A percentile compares a stretch with the other conserved stretches of the same genome.
Evolutionary conservation across 35 echinoderm and acorn worm genomes (phyloP).

Genomic region (Acanthaster planci): DNA sequence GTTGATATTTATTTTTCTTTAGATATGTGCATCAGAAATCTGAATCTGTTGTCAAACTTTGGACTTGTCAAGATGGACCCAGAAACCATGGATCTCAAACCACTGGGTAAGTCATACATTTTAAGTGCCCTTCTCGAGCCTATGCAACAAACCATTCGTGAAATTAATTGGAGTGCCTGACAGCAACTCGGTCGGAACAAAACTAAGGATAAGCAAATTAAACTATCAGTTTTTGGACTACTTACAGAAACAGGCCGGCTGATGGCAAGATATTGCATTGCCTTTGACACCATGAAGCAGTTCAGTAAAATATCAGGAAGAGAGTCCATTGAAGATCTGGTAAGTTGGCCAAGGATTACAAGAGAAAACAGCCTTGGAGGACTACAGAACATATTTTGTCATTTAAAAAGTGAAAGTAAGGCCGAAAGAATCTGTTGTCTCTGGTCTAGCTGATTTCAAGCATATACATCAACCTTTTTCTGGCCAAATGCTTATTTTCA

Average conservation of each 20-base stretch:
- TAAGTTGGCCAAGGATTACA: constrained; percentile 31
- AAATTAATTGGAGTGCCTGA: too few species aligned
- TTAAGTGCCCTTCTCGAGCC: too few species aligned
- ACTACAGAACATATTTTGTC: too few species aligned
- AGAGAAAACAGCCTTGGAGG: too few species aligned
- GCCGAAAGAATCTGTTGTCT: too few species aligned
- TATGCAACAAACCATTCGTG: too few species aligned
- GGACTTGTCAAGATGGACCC: constrained; percentile 58
- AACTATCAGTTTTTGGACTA: not conserved
- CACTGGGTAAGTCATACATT: constrained; percentile 43
- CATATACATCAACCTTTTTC: too few species aligned
- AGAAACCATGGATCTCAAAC: constrained; percentile 53
- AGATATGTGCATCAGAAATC: constrained; percentile 75
- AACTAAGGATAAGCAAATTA: too few species aligned
- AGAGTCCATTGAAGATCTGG: constrained; percentile 59
- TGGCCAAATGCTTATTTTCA: too few species aligned
- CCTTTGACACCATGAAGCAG: constrained; percentile 82
- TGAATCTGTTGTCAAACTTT: constrained; percentile 58
- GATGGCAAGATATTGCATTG: constrained; percentile 86
- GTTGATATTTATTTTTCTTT: not conserved
- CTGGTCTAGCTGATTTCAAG: too few species aligned
- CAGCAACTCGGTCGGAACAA: too few species aligned
- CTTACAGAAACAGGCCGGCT: constrained; percentile 64
- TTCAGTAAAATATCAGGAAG: constrained; percentile 58
- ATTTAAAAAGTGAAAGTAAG: too few species aligned